Evolutionary conservation across 2,888 invertebrate species (phyloP).

Genomic region (Polylopha cassiicola): DNA sequence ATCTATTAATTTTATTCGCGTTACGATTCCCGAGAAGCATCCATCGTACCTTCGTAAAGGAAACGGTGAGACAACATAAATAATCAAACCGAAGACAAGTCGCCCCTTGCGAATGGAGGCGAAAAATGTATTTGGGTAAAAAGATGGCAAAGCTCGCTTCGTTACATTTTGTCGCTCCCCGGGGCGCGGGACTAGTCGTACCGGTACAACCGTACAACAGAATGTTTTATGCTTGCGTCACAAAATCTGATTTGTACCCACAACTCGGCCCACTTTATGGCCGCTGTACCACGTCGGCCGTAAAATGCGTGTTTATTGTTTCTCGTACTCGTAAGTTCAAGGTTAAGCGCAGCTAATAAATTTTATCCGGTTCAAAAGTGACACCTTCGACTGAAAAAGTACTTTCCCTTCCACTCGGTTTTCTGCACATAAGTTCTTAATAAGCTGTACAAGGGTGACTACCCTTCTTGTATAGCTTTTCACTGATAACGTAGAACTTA

Average conservation of each 20-base stretch:
- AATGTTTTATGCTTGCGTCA: conserved; percentile 68
- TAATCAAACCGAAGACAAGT: conserved; percentile 62
- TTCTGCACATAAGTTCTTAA: not conserved
- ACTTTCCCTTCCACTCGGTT: not conserved
- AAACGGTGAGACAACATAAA: conserved; percentile 57
- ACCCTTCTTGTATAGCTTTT: too few species aligned
- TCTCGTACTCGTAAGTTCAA: conserved; percentile 44
- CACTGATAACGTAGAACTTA: too few species aligned
- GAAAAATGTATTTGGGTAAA: conserved; percentile 71
- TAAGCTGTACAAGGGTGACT: too few species aligned
- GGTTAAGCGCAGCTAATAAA: conserved; percentile 28
- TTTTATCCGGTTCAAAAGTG: conserved; percentile 7
- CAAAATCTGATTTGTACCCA: conserved; percentile 69
- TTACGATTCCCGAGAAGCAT: conserved; percentile 43
- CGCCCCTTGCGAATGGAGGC: conserved; percentile 46
- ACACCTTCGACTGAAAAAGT: not conserved
- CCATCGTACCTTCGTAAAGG: conserved; percentile 50
- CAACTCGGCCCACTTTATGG: conserved; percentile 52
- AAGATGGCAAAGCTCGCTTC: conserved; percentile 63
- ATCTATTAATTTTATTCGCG: conserved; percentile 22
- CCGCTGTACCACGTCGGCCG: conserved; percentile 44
- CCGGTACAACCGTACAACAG: conserved; percentile 41
- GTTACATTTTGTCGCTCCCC: conserved; percentile 73
- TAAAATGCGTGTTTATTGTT: conserved; percentile 60
- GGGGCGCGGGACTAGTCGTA: conserved; percentile 49